Percentiles rank a stretch among this genome's conserved stretches.
Evolutionary conservation across 2,113 vertebrate species (phyloP).

Genomic region (Leptobrachium ailaonicum): DNA sequence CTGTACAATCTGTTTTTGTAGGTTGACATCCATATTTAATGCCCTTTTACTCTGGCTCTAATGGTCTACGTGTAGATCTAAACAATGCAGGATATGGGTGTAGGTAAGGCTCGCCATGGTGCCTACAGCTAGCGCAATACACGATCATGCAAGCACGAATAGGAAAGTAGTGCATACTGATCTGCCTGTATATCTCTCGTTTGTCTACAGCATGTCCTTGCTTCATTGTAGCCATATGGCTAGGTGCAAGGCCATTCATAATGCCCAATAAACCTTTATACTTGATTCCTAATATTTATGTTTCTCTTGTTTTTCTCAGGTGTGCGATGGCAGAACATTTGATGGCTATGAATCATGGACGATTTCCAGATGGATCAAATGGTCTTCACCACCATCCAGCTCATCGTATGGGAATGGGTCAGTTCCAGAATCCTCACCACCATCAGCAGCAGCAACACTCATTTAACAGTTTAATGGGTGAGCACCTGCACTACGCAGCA

Average conservation of each 20-base stretch:
- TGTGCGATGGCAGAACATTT: conserved; percentile 84
- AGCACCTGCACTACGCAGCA: conserved; percentile 80
- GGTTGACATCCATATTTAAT: too few species aligned
- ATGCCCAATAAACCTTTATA: not conserved
- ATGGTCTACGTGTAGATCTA: not conserved
- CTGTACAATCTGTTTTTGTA: too few species aligned
- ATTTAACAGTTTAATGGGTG: conserved; percentile 80
- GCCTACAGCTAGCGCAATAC: conserved; percentile 1
- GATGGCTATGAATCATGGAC: conserved; percentile 88
- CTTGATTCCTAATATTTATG: not conserved
- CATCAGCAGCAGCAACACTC: conserved; percentile 73
- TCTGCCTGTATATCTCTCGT: not conserved
- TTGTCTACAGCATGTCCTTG: not conserved
- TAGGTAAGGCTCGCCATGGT: not conserved
- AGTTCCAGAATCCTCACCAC: conserved; percentile 77
- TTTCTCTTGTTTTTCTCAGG: conserved; percentile 60
- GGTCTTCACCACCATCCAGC: conserved; percentile 82
- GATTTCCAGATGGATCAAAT: conserved; percentile 79
- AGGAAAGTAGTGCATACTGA: not conserved
- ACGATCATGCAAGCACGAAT: conserved; percentile 4
- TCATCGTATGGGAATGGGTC: conserved; percentile 81
- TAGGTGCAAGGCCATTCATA: not conserved
- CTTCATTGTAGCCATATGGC: not conserved
- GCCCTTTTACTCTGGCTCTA: too few species aligned
- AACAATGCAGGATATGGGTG: conserved; percentile 25